phyloP scores from a whole-genome alignment of 1,140 invertebrate species.

The Cryptotermes secundus region DNA sequence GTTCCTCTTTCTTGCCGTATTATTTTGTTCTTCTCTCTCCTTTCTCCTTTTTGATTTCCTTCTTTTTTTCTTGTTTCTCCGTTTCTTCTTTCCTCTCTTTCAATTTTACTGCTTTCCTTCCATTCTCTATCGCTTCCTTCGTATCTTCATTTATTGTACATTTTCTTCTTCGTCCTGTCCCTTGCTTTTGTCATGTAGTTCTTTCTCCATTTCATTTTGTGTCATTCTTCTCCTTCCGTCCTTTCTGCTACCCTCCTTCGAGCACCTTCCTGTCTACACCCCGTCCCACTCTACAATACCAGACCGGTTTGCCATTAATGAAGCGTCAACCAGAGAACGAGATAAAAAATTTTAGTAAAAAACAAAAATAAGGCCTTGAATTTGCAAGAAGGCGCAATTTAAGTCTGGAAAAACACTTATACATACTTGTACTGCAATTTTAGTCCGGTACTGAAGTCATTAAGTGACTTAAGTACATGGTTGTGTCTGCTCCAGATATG shows the following conservation, averaged over 20 bases:
- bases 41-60: too few relatives aligned
- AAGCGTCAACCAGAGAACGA: background rate
- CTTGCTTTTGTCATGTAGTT: too few relatives aligned
- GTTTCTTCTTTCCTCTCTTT: too few relatives aligned
- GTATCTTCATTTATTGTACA: too few relatives aligned
- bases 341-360: background rate
- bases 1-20: too few relatives aligned
- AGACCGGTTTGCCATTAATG: background rate
- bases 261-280: background rate
- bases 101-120: too few relatives aligned
- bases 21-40: too few relatives aligned
- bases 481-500: background rate
- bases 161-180: too few relatives aligned
- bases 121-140: too few relatives aligned
- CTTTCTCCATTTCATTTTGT: background rate
- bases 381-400: background rate
- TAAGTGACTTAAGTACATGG: background rate
- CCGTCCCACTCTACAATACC: background rate
- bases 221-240: background rate
- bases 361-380: slow-evolving; percentile 1
- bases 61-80: too few relatives aligned
- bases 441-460: background rate
- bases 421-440: background rate
- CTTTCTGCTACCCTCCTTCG: background rate
- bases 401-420: background rate